Evolutionary conservation across 2,888 invertebrate genomes (phyloP).

Genomic region (Xylocampa areola): DNA sequence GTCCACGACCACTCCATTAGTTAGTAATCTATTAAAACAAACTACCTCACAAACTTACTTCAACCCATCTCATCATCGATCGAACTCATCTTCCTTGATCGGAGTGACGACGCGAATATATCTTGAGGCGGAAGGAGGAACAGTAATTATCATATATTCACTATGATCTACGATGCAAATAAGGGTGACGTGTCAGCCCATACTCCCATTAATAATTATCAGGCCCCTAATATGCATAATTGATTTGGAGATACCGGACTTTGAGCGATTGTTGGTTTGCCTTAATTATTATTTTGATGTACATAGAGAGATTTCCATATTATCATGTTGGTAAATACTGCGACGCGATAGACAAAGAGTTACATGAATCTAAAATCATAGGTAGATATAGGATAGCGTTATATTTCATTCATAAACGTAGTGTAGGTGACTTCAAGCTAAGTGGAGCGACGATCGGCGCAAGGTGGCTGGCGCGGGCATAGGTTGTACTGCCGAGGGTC

Average conservation of each 20-base stretch:
- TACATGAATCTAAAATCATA: no score
- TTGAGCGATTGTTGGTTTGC: constrained; percentile 29
- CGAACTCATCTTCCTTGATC: constrained; percentile 32
- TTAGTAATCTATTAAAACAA: constrained; percentile 19
- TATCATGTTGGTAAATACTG: no score
- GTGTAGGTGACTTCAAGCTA: no score
- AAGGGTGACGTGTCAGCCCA: constrained; percentile 40
- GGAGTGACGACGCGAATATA: constrained; percentile 47
- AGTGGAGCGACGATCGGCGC: no score
- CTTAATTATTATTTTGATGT: constrained; percentile 22
- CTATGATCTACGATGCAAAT: constrained; percentile 59
- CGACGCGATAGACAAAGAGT: no score
- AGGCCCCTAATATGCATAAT: constrained; percentile 35
- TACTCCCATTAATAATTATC: constrained; percentile 52
- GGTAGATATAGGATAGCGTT: no score
- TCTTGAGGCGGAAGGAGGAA: constrained; percentile 29
- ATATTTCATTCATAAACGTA: no score
- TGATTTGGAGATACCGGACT: constrained; percentile 47
- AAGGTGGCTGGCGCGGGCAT: no score
- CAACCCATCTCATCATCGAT: constrained; percentile 18
- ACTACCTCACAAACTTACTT: constrained; percentile 27
- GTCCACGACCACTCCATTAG: constrained; percentile 1
- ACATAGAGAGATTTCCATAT: not conserved
- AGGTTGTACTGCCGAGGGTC: no score
- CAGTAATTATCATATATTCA: constrained; percentile 56